A percentile compares a stretch with the other conserved stretches of the same genome.
Evolutionary conservation across 2,113 vertebrate genomes (phyloP).

Genomic region (Chamaetylas fuelleborni): DNA sequence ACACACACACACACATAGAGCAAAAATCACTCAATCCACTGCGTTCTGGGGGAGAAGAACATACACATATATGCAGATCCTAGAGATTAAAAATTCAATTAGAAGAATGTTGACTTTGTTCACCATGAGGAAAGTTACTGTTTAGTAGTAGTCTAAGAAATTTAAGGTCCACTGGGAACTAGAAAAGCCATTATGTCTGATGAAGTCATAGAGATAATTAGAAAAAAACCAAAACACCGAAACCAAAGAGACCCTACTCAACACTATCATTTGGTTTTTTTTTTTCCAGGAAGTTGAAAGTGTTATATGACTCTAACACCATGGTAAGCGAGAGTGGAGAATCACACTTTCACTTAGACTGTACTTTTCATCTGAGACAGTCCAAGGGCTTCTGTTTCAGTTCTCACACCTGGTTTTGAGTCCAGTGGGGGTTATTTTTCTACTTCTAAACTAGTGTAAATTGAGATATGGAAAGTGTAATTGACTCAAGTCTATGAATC

Average conservation of each 20-base stretch:
- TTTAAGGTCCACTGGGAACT: not conserved
- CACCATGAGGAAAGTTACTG: slow-evolving; percentile 31
- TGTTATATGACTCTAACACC: not conserved
- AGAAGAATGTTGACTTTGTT: slow-evolving; percentile 22
- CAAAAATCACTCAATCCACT: not conserved
- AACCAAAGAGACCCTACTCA: not conserved
- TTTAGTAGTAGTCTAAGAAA: slow-evolving; percentile 17
- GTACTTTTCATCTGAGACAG: not conserved
- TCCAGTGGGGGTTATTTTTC: not conserved
- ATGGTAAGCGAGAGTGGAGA: not conserved
- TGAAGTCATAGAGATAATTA: not conserved
- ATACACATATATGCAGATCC: not conserved
- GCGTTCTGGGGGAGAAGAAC: not conserved
- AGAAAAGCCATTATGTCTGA: not conserved
- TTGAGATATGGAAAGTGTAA: not conserved
- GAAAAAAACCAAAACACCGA: not conserved
- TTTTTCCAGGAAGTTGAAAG: not conserved
- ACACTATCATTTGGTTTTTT: accelerated
- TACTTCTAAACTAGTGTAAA: not conserved
- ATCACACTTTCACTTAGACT: not conserved
- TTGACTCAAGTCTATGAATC: not conserved
- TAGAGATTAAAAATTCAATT: not conserved
- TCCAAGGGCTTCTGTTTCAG: not conserved
- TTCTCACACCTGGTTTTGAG: not conserved
- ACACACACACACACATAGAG: not conserved